Conservation (phyloP, 2,888 invertebrate genomes). For the Pelosia muscerda region DNA sequence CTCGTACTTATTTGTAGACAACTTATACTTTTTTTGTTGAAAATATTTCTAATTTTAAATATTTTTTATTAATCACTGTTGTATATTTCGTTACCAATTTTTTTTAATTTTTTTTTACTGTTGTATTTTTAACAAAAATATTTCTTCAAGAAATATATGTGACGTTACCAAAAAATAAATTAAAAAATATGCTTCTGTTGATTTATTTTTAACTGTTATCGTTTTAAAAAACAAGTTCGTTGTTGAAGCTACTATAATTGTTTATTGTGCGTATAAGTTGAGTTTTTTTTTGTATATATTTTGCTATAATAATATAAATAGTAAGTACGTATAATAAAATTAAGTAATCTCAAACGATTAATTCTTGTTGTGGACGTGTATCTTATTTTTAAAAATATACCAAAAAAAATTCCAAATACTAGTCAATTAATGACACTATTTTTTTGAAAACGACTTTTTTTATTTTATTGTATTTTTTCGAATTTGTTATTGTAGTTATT, state of each 20-base stretch:
- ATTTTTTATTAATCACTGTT: no score
- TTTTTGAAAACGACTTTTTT: constrained; percentile 22
- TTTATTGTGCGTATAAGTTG: constrained; percentile 25
- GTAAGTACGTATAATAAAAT: constrained; percentile 26
- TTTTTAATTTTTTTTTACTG: not conserved
- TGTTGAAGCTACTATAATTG: constrained; percentile 20
- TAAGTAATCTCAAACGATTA: constrained; percentile 26
- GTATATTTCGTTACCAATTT: no score
- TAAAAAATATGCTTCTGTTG: constrained; percentile 10
- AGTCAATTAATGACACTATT: constrained; percentile 49
- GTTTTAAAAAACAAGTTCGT: constrained; percentile 20
- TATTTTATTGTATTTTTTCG: constrained; percentile 17
- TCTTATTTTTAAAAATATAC: constrained; percentile 26
- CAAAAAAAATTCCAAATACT: constrained; percentile 36
- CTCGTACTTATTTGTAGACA: constrained; percentile 14
- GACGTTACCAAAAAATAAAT: constrained; percentile 29
- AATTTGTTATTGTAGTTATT: not conserved
- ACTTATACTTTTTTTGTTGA: not conserved
- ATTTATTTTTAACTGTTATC: constrained; percentile 5
- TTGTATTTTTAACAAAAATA: constrained; percentile 19
- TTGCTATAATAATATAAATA: constrained; percentile 32
- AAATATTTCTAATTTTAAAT: not conserved
- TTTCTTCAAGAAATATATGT: constrained; percentile 44
- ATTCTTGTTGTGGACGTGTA: constrained; percentile 21
- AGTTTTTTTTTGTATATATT: constrained; percentile 26